Percentiles rank a stretch among this genome's conserved stretches.
Evolutionary conservation across 2,888 invertebrate species (phyloP).

Genomic region (Hymenopus coronatus): DNA sequence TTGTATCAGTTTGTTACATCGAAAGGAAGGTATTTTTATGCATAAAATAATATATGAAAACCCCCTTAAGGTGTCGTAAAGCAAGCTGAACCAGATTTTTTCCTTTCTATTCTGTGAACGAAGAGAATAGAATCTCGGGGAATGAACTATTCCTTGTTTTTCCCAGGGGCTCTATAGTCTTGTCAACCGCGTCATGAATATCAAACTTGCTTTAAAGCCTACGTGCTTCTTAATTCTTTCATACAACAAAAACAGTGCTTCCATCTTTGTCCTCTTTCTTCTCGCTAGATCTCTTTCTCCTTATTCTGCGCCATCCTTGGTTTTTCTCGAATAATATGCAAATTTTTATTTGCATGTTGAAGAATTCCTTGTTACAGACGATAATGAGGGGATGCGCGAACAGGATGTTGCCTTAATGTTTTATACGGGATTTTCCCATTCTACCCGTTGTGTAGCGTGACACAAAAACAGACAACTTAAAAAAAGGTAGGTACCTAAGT

Average conservation of each 20-base stretch:
- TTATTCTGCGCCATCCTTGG: neutral
- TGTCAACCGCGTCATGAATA: neutral
- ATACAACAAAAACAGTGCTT: neutral
- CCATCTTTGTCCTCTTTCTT: neutral
- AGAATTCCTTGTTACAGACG: neutral
- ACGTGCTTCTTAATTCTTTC: neutral
- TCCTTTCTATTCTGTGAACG: no score
- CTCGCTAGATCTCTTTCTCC: neutral
- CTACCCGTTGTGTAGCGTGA: neutral
- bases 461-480: no score
- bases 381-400: neutral
- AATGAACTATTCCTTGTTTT: neutral
- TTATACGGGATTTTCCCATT: neutral
- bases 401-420: neutral
- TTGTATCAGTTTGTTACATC: no score
- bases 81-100: no score
- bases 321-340: neutral
- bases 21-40: no score
- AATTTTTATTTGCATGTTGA: neutral
- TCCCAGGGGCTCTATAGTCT: neutral
- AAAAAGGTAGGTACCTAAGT: no score
- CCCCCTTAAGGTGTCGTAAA: no score
- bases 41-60: no score
- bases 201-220: neutral
- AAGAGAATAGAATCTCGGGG: no score